These are phyloP conservation scores for Antedon bifida DNA, from an alignment of 35 echinoderm and acorn worm genomes.

Conservation along the genomic window DNA sequence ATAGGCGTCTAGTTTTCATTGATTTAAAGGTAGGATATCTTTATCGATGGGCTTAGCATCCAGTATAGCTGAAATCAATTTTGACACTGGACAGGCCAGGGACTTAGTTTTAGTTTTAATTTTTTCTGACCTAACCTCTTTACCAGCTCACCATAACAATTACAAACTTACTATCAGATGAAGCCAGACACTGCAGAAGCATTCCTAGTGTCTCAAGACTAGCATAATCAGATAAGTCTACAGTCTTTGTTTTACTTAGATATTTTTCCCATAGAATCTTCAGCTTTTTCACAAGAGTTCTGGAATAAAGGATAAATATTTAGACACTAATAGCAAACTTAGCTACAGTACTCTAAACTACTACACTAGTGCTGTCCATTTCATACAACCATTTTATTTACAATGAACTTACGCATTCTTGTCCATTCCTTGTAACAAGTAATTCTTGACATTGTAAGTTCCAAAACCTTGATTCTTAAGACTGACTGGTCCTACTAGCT, in stretches of 20 bases:
- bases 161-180: not conserved
- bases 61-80: too few species aligned
- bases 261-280: conserved; percentile 3
- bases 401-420: not conserved
- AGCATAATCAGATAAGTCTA: conserved; percentile 4
- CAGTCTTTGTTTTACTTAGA: not conserved
- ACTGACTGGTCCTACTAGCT: not conserved
- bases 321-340: too few species aligned
- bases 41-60: too few species aligned
- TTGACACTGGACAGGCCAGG: too few species aligned
- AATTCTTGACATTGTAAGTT: not conserved
- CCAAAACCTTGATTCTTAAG: not conserved
- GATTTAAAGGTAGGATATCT: too few species aligned
- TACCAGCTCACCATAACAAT: too few species aligned
- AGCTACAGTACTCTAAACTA: too few species aligned
- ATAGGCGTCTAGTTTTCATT: too few species aligned
- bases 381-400: too few species aligned
- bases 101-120: too few species aligned
- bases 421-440: not conserved
- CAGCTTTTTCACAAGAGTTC: conserved; percentile 3
- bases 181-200: not conserved
- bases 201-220: conserved; percentile 13
- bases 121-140: too few species aligned
- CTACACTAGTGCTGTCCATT: too few species aligned
- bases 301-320: not conserved